Conservation (phyloP, 1,140 invertebrate species). For the Trichomalopsis sarcophagae region DNA sequence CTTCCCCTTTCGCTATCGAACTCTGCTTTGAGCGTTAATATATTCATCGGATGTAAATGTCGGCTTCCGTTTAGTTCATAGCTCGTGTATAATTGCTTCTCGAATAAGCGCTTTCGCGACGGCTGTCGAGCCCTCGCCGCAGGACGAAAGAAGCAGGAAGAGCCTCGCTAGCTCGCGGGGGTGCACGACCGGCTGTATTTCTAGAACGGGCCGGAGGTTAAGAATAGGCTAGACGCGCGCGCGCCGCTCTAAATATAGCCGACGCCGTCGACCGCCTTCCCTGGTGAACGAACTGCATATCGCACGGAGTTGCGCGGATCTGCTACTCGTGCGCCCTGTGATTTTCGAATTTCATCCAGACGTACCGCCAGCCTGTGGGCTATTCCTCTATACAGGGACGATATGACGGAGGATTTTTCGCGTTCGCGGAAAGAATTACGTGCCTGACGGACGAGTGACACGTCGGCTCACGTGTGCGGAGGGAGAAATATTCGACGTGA, state of each 20-base stretch:
- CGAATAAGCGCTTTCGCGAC: too few relatives aligned
- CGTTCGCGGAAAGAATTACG: too few relatives aligned
- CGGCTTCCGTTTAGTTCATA: background rate
- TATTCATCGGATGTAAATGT: background rate
- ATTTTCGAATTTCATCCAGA: background rate
- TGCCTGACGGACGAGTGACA: too few relatives aligned
- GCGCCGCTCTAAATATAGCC: slow-evolving; percentile 42
- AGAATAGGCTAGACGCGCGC: slow-evolving; percentile 46
- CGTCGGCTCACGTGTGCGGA: too few relatives aligned
- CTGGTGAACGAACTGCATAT: slow-evolving; percentile 16
- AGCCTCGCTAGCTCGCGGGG: background rate
- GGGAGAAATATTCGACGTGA: too few relatives aligned
- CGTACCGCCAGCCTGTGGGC: too few relatives aligned
- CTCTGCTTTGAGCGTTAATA: background rate
- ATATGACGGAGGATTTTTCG: background rate
- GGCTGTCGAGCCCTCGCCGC: background rate
- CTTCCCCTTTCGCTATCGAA: background rate
- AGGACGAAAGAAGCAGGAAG: background rate
- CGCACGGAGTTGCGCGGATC: background rate
- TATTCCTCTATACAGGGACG: too few relatives aligned
- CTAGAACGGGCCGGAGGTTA: slow-evolving; percentile 31
- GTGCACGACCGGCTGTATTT: slow-evolving; percentile 33
- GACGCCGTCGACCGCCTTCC: background rate
- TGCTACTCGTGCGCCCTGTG: background rate
- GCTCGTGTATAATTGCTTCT: too few relatives aligned